phyloP scores from a whole-genome alignment of 2,113 vertebrate genomes.

The Rostratula benghalensis region DNA sequence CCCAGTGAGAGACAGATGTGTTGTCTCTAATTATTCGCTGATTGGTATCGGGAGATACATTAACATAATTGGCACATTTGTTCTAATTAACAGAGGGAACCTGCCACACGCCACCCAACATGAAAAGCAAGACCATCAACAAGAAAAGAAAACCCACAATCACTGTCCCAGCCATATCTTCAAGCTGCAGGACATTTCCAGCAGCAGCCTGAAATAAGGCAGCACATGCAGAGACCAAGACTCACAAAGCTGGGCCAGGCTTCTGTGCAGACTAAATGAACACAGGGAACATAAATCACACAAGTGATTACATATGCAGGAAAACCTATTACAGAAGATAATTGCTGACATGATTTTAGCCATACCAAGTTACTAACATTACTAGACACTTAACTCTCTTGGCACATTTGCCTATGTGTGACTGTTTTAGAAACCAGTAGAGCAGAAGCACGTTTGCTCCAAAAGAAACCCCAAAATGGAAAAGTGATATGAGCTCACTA shows the following conservation, averaged over 20 bases:
- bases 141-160: conserved; percentile 11
- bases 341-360: conserved; percentile 86
- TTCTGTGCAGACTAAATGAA: conserved; percentile 58
- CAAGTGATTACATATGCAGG: conserved; percentile 78
- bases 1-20: conserved; percentile 79
- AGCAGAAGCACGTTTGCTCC: neutral
- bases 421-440: conserved; percentile 33
- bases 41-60: conserved; percentile 88
- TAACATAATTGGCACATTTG: conserved; percentile 93
- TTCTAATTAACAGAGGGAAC: conserved; percentile 89
- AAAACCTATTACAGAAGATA: conserved; percentile 82
- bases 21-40: conserved; percentile 86
- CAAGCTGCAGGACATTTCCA: neutral
- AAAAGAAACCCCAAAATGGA: neutral
- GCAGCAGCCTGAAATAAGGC: neutral
- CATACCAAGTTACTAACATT: conserved; percentile 76
- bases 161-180: neutral
- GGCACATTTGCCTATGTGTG: conserved; percentile 34
- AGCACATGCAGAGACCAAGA: neutral
- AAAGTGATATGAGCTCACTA: neutral
- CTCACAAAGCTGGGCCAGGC: neutral
- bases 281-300: conserved; percentile 83
- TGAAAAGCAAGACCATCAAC: conserved; percentile 70
- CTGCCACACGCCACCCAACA: conserved; percentile 85
- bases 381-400: conserved; percentile 75